Conservation (phyloP, 2,113 vertebrate species). For the Turnix velox region DNA sequence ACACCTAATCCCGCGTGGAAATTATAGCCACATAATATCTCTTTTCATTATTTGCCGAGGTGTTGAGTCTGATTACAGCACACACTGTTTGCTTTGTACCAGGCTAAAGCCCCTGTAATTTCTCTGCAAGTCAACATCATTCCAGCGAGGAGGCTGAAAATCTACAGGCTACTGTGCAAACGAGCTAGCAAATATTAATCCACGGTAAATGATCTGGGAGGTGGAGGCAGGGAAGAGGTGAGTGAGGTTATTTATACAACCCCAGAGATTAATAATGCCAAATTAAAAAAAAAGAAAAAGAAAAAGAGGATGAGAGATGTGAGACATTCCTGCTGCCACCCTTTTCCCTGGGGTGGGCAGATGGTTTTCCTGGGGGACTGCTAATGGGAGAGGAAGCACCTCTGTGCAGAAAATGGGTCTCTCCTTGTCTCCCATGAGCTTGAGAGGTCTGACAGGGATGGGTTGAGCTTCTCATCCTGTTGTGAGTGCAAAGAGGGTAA, state of each 20-base stretch:
- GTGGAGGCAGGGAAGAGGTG: neutral
- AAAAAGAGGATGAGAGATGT: neutral
- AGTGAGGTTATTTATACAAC: slow-evolving; percentile 14
- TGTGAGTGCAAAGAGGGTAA: too few relatives aligned
- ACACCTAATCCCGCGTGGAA: slow-evolving; percentile 38
- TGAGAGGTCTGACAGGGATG: neutral
- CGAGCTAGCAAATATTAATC: slow-evolving; percentile 47
- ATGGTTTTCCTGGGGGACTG: neutral
- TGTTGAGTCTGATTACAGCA: slow-evolving; percentile 47
- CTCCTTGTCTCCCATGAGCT: neutral
- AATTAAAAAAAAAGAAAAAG: neutral
- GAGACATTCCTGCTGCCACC: neutral
- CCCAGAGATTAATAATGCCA: neutral
- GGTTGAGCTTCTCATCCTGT: accelerated
- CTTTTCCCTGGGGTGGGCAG: neutral
- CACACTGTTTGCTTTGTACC: slow-evolving; percentile 44
- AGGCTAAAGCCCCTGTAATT: slow-evolving; percentile 27
- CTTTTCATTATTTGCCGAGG: slow-evolving; percentile 35
- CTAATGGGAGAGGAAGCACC: neutral
- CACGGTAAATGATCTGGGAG: neutral
- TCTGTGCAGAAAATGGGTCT: neutral
- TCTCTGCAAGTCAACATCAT: slow-evolving; percentile 38
- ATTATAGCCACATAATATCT: slow-evolving; percentile 27
- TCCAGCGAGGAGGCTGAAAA: slow-evolving; percentile 10
- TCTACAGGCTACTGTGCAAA: slow-evolving; percentile 56